Evolutionary conservation across 2,888 invertebrate species (phyloP), one percentile per base, ranked within the genome.

Genomic region (Epinotia nisella): DNA sequence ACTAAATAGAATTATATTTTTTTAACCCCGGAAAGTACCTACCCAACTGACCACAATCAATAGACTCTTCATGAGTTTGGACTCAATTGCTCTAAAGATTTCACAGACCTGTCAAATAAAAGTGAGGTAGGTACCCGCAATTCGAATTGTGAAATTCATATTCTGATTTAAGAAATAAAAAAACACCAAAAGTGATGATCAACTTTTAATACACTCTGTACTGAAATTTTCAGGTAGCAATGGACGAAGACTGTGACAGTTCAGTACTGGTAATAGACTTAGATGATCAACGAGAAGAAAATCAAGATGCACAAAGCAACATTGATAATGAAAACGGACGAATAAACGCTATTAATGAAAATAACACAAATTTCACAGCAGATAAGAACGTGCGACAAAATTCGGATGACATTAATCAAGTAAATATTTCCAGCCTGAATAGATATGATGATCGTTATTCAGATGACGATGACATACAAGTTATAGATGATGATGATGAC

Each of bases 381-480:
- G 3, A 1, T 11, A 24, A 11, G 4, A 41, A 1, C 2, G 13
- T 24, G 15, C 9, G 24, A 56, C 15, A 41, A 21, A 15, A 24
- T 19, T 21, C 2, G 19, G 5, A 39, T 53, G 15, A 7, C 13
- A 1, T 3, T 11, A 15, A 15, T n/a, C 21, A 55, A 35, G 35
- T 35, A 53, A 53, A 35, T 19, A 21, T 15, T 21, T n/a, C 21
- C 21, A 41, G 5, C 7, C 15, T 9, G 7, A 35, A 11, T 21
- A 21, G 41, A 41, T 4, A 15, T 11, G 3, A 19, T 21, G 41
- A 56, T 55, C 21, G 10, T 3, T 21, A 53, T 39, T 17, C n/a
- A 56, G 21, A 66, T 39, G 51, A n/a, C 10, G 49, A 65, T 53
- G 15, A 41, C n/a, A 62, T 62, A 49, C 62, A 62, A 11, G 29